Conservation (phyloP, 2,113 vertebrate species). For the Pygoscelis adeliae region DNA sequence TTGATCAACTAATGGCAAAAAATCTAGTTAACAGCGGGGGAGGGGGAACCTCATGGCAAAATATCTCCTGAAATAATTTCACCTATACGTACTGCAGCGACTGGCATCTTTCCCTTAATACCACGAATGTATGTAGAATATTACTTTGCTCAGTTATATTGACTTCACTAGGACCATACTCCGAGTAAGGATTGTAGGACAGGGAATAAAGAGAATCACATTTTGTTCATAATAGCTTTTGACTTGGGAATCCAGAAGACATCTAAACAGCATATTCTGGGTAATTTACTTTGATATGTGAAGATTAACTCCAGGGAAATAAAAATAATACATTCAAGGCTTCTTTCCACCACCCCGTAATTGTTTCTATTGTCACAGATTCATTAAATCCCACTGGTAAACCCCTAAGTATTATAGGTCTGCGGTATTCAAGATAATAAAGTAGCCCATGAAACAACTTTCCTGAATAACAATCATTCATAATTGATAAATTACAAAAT, state of each 20-base stretch:
- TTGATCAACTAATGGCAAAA: neutral
- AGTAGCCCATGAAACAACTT: slow-evolving; percentile 26
- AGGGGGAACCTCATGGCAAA: neutral
- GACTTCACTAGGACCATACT: neutral
- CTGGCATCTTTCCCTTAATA: neutral
- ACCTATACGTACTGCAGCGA: neutral
- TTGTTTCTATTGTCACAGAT: slow-evolving; percentile 48
- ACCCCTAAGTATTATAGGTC: neutral
- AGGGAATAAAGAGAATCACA: slow-evolving; percentile 18
- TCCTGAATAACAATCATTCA: neutral
- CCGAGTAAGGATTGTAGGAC: neutral
- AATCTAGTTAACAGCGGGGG: neutral
- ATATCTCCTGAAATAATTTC: neutral
- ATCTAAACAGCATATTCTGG: slow-evolving; percentile 21
- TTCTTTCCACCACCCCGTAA: slow-evolving; percentile 16
- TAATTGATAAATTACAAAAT: slow-evolving; percentile 6
- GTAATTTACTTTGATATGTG: slow-evolving; percentile 62
- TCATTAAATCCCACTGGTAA: slow-evolving; percentile 33
- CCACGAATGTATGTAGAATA: neutral
- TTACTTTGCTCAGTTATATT: neutral
- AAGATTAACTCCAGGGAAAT: slow-evolving; percentile 63
- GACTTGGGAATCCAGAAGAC: slow-evolving; percentile 31
- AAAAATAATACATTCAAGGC: slow-evolving; percentile 58
- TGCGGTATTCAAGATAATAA: neutral
- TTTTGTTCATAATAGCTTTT: slow-evolving; percentile 51